Base-by-base conservation (phyloP, 2,888 invertebrate species). In the Yponomeuta evonymella region DNA sequence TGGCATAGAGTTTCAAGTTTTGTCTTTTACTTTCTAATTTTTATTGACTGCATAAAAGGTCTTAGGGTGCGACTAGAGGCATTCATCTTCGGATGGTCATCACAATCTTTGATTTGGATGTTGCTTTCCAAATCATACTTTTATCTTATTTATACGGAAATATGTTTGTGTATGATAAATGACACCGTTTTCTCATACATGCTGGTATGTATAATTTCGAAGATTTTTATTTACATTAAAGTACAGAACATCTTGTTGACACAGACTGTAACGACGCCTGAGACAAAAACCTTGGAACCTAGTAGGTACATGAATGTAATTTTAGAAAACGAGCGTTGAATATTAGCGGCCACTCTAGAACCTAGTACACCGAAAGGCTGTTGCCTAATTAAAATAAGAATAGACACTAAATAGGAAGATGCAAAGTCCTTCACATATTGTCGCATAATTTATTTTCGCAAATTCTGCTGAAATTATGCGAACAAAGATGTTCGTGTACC, bases 1-100 rank as follows among this genome's bases (percentile, higher is more conserved):
- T 85, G 82, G 83, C 85, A 80, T 87, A 84, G 80, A 86, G 80
- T 77, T 88, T 85, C 86, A 86, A 83, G 83, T 85, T 84, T 85
- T 80, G 69, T 66, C 64, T 63, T 77, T 80, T 81, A 90, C 90
- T 90, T 91, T 91, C 90, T 90, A 91, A 90, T 86, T 89, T 85
- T 86, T 86, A 86, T 86, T 79, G 77, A 83, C 82, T 80, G 86
- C 85, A 85, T 83, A 82, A 81, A 88, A 82, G 82, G 85, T 88
- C 88, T 85, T 90, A 90, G 90, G 90, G 90, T 88, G 81, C 84
- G 67, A 43, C 36, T 29, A 33, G 67, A 33, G 43, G 12, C 67
- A 15, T 43, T 43, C 43, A 8, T 43, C 43, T 43, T 43, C 43
- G 43, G 43, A 43, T 6, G 43, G 43, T 5, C 43, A 43, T 43